Percentiles rank a stretch among this genome's conserved stretches.
Conservation (phyloP, 2,113 vertebrate species). For the Callorhinus ursinus region DNA sequence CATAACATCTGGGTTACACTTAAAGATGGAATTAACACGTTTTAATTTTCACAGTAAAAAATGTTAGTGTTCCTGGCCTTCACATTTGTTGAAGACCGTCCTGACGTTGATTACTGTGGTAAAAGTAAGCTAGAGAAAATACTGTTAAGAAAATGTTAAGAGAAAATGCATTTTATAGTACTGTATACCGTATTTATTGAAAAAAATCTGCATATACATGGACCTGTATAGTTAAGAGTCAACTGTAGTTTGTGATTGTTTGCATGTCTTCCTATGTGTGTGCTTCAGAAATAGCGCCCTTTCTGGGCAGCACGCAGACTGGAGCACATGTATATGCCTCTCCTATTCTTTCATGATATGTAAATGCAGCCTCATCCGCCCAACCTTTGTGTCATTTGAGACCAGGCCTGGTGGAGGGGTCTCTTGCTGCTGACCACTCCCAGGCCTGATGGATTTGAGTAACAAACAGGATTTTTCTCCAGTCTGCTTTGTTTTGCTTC, state of each 20-base stretch:
- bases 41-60: not conserved
- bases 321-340: not conserved
- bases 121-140: not conserved
- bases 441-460: not conserved
- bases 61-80: not conserved
- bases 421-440: not conserved
- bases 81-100: conserved; percentile 33
- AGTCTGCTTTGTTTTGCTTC: not conserved
- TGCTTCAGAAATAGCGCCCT: not conserved
- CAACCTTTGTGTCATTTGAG: conserved; percentile 8
- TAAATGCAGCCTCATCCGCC: not conserved
- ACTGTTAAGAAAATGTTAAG: not conserved
- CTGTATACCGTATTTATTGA: not conserved
- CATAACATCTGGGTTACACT: not conserved
- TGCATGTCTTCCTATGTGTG: not conserved
- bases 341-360: not conserved
- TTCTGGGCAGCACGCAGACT: not conserved
- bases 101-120: not conserved
- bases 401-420: not conserved
- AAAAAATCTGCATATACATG: not conserved
- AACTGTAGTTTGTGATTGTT: not conserved
- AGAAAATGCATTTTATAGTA: not conserved
- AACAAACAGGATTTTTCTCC: not conserved
- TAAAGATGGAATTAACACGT: not conserved
- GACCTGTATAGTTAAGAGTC: not conserved